phyloP scores from a whole-genome alignment of 2,113 vertebrate genomes.

The Genyomyrus donnyi region DNA sequence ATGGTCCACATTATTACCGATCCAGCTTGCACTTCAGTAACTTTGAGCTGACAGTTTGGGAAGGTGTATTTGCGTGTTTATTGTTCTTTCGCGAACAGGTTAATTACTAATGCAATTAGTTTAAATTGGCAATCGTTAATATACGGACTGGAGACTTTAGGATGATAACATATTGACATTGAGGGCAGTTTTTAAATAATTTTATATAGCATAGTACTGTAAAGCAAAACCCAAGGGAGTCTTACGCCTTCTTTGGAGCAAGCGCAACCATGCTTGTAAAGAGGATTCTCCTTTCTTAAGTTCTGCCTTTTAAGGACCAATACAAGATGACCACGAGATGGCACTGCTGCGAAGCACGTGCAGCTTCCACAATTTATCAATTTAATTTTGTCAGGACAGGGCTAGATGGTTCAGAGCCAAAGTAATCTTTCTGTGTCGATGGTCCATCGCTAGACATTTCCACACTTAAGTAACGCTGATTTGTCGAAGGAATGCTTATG shows the following conservation, averaged over 20 bases:
- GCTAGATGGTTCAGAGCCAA: conserved; percentile 46
- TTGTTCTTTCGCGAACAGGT: not conserved
- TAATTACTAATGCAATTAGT: not conserved
- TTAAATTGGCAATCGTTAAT: not conserved
- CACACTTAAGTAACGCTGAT: conserved; percentile 52
- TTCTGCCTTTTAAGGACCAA: not conserved
- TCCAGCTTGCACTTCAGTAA: not conserved
- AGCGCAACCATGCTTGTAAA: not conserved
- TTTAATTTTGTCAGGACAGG: conserved; percentile 29
- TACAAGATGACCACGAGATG: conserved; percentile 42
- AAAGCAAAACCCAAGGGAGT: not conserved
- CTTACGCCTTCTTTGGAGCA: not conserved
- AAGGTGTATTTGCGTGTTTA: not conserved
- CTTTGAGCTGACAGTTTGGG: not conserved
- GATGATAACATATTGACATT: not conserved
- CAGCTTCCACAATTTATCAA: conserved; percentile 33
- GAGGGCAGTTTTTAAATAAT: not conserved
- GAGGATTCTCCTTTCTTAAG: not conserved
- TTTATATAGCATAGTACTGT: not conserved
- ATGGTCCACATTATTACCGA: not conserved
- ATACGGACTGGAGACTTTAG: not conserved
- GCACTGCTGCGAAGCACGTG: conserved; percentile 41
- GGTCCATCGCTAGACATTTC: conserved; percentile 24
- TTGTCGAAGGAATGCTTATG: conserved; percentile 41
- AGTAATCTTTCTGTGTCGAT: conserved; percentile 46